Conservation (phyloP, 2,888 invertebrate species). For the Masnerella sp. region DNA sequence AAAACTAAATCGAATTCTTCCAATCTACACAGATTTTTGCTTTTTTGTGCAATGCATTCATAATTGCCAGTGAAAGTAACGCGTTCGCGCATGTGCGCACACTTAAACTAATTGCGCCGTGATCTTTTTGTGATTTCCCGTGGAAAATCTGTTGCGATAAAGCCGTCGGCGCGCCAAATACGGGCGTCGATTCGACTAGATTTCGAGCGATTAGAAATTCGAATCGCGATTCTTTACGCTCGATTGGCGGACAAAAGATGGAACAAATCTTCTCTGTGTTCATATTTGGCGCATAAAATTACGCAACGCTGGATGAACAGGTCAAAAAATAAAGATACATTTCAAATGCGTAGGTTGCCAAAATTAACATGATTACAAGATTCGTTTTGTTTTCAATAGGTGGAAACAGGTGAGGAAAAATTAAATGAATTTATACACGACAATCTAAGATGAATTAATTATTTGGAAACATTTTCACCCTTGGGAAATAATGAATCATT, state of each 20-base stretch:
- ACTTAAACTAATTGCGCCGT: constrained; percentile 11
- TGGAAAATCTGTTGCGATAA: constrained; percentile 11
- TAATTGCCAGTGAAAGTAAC: constrained; percentile 53
- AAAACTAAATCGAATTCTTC: not conserved
- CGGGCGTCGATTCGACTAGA: not conserved
- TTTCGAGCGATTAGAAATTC: not conserved
- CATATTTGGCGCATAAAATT: constrained; percentile 4
- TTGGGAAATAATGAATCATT: no score
- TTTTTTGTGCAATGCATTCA: constrained; percentile 51
- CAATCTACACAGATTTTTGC: constrained; percentile 29
- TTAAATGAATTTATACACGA: no score
- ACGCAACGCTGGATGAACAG: constrained; percentile 13
- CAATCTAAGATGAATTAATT: no score
- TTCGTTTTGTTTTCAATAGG: no score
- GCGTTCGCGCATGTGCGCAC: constrained; percentile 16
- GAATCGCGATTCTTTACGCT: constrained; percentile 8
- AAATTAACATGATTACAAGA: no score
- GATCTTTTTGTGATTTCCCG: constrained; percentile 19
- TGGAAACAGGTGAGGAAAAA: no score
- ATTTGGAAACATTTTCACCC: no score
- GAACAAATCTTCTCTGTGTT: not conserved
- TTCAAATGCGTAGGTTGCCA: no score
- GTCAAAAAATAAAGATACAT: no score
- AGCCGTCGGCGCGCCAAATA: constrained; percentile 4
- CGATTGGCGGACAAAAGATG: not conserved